Evolutionary conservation across 2,113 vertebrate genomes (phyloP).

Genomic region (Callaeas wilsoni): DNA sequence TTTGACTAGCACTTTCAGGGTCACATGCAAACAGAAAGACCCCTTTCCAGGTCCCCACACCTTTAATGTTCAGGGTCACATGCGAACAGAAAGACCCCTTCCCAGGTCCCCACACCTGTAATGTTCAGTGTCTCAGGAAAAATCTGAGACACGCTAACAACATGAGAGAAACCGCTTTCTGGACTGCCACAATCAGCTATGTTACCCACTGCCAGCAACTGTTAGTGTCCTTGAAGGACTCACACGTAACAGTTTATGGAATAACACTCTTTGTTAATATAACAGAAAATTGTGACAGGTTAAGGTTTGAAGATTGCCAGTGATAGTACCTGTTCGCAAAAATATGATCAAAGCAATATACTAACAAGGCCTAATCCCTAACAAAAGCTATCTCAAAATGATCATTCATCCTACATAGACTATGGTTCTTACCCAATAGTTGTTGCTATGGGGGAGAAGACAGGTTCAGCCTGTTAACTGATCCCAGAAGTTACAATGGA

Average conservation of each 20-base stretch:
- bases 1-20: not conserved
- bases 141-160: rapidly evolving
- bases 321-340: not conserved
- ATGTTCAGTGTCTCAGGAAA: not conserved
- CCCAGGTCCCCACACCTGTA: not conserved
- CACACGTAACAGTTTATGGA: not conserved
- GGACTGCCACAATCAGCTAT: rapidly evolving
- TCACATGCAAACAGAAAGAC: not conserved
- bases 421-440: not conserved
- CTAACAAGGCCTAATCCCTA: not conserved
- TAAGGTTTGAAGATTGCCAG: not conserved
- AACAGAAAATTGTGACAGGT: not conserved
- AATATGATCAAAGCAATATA: rapidly evolving
- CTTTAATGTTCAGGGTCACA: not conserved
- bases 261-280: not conserved
- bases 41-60: not conserved
- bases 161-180: rapidly evolving
- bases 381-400: not conserved
- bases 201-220: not conserved
- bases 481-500: not conserved
- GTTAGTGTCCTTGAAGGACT: not conserved
- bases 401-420: not conserved
- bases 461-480: no score
- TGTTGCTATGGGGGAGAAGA: rapidly evolving
- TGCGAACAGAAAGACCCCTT: not conserved